Conservation (phyloP, 2,797 vertebrate genomes). For the Lacerta agilis region DNA sequence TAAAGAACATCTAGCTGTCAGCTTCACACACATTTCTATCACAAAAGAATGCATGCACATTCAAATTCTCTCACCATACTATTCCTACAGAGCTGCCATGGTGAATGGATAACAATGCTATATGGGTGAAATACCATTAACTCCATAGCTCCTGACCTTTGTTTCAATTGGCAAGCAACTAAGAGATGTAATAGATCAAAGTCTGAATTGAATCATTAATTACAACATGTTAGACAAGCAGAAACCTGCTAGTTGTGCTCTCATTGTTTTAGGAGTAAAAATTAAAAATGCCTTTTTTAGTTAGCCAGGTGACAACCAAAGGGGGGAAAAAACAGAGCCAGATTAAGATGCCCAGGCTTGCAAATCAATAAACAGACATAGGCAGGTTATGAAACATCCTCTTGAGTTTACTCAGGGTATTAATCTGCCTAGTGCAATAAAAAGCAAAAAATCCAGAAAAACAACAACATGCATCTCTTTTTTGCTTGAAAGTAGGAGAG, state of each 20-base stretch:
- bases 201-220: background rate
- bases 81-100: background rate
- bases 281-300: background rate
- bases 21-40: background rate
- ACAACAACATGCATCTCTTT: no score
- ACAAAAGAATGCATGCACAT: fast-evolving
- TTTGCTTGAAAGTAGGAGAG: no score
- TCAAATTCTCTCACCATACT: background rate
- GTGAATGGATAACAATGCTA: background rate
- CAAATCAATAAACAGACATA: background rate
- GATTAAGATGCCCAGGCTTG: background rate
- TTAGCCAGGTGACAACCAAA: background rate
- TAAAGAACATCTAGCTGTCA: background rate
- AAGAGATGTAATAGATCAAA: background rate
- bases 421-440: no score
- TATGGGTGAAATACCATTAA: background rate
- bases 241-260: background rate
- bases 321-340: background rate
- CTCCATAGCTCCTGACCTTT: background rate
- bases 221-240: background rate
- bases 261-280: background rate
- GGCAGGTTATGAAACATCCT: background rate
- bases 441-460: no score
- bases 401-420: background rate
- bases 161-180: background rate